Base-by-base conservation (phyloP, 2,888 invertebrate genomes). In the Saturnia japonica region DNA sequence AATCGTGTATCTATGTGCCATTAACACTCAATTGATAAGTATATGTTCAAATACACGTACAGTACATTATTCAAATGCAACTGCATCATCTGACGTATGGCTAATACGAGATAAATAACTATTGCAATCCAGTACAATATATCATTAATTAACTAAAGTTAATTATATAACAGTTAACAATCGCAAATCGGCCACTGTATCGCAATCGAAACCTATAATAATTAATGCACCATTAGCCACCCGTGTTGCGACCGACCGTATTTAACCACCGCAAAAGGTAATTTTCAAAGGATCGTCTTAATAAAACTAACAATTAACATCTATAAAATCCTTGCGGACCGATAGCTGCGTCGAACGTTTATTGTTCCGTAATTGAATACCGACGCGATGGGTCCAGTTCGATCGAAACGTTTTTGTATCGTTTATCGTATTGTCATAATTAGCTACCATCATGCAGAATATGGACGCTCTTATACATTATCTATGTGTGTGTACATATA, bases 291-390 rank as follows among this genome's bases (percentile, higher is more conserved):
- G 72, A 80, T 74, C 74, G 77, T 77, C 81, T 83, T 84, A 86
- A 88, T 88, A 88, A 87, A 89, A 88, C 86, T 87, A 86, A 90
- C 88, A 92, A 93, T 93, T 92, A 92, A 85, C 87, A 85, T 85
- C 91, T 86, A 91, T 93, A 92, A 93, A 91, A 85, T 79, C 78
- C 74, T 73, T 73, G 76, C 77, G 81, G 80, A 84, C 81, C 78
- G 76, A 64, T 64, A 64, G 64, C 64, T 40, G 40, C 64, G 64
- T 12, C 64, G 64, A 40, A 40, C 64, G 73, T 88, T 89, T 87
- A 87, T 84, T 84, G 80, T 85, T 80, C 81, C 72, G 76, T 86
- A 88, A 86, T 86, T 83, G 84, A 86, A 86, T 82, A 80, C 75
- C 57, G 57, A 57, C 57, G 57, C 22, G 57, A 60, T 12, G 25